These are phyloP conservation scores for Phortica variegata DNA, from an alignment of 1,140 invertebrate genomes.

Conservation along the genomic window DNA sequence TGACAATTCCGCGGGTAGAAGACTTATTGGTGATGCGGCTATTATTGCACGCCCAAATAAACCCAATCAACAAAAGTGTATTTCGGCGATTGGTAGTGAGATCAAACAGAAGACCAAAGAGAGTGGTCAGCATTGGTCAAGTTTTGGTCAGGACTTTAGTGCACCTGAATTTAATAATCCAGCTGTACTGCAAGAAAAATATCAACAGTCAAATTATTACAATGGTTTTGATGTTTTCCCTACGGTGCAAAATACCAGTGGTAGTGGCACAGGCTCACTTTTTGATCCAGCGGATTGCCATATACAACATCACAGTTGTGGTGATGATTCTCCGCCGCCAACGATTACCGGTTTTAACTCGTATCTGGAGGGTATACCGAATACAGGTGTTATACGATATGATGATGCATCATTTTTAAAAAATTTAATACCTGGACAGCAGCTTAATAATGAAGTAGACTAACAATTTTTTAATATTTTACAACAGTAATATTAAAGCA, in stretches of 20 bases:
- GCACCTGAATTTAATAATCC: background rate
- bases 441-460: constrained; percentile 61
- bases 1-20: constrained; percentile 14
- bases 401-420: constrained; percentile 60
- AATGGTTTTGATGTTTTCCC: constrained; percentile 49
- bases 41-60: constrained; percentile 47
- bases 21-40: constrained; percentile 39
- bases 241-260: constrained; percentile 4
- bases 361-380: constrained; percentile 52
- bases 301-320: constrained; percentile 48
- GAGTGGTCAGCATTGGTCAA: constrained; percentile 33
- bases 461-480: background rate
- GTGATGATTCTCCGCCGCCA: constrained; percentile 53
- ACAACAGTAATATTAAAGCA: too few relatives aligned
- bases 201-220: constrained; percentile 52
- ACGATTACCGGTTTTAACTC: constrained; percentile 54
- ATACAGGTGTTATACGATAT: constrained; percentile 51
- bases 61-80: constrained; percentile 38
- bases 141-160: constrained; percentile 32
- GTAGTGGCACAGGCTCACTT: constrained; percentile 7
- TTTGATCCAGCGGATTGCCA: constrained; percentile 24
- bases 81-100: constrained; percentile 55
- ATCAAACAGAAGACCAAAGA: constrained; percentile 53
- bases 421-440: constrained; percentile 60
- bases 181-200: constrained; percentile 39